Percentiles rank a stretch among this genome's conserved stretches.
phyloP scores from a whole-genome alignment of 2,888 invertebrate species.

The Mamestra brassicae region DNA sequence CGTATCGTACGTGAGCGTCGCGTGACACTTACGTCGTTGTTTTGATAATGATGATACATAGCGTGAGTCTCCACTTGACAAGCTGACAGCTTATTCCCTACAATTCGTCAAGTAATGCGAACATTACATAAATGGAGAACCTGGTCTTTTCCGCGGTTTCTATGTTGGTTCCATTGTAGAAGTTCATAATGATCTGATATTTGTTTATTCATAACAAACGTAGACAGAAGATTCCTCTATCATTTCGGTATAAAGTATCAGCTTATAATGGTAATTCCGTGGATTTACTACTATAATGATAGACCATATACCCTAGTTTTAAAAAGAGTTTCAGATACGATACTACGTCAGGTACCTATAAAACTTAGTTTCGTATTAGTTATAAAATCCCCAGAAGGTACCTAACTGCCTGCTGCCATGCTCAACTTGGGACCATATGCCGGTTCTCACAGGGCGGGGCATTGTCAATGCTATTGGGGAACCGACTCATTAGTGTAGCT shows the following conservation, averaged over 20 bases:
- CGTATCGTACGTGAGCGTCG: slow-evolving; percentile 26
- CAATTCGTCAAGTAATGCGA: background rate
- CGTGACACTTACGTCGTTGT: slow-evolving; percentile 36
- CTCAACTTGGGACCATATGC: slow-evolving; percentile 31
- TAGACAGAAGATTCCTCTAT: too few relatives aligned
- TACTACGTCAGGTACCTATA: background rate
- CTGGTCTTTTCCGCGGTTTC: background rate
- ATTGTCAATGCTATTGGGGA: slow-evolving; percentile 16
- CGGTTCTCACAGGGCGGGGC: slow-evolving; percentile 48
- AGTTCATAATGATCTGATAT: background rate
- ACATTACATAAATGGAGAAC: background rate
- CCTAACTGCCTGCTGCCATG: slow-evolving; percentile 19
- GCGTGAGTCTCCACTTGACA: background rate
- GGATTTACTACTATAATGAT: too few relatives aligned
- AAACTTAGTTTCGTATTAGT: background rate
- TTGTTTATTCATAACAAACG: too few relatives aligned
- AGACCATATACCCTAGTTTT: background rate
- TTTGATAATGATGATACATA: slow-evolving; percentile 12
- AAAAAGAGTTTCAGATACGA: background rate
- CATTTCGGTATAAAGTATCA: background rate
- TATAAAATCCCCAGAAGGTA: slow-evolving; percentile 6
- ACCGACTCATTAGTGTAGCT: slow-evolving; percentile 19
- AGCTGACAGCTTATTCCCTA: background rate
- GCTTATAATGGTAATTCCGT: background rate
- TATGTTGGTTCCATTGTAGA: too few relatives aligned